These are phyloP conservation scores for Zaprionus vittiger DNA, from an alignment of 1,140 invertebrate species.

Conservation along the genomic window DNA sequence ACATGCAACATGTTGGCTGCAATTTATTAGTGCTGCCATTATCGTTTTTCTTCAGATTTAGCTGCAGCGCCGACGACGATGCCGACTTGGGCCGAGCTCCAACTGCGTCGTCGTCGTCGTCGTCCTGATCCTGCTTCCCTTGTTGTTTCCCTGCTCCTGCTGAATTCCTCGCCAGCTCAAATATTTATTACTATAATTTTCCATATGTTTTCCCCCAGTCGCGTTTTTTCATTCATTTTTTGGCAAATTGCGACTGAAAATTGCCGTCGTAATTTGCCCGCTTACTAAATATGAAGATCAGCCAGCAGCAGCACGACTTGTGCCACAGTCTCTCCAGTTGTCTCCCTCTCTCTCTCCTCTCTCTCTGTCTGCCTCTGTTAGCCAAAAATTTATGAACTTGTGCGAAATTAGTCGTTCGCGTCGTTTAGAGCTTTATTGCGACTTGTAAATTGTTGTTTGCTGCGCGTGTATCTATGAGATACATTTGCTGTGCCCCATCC, in stretches of 20 bases:
- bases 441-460: slow-evolving; percentile 51
- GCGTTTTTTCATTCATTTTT: slow-evolving; percentile 45
- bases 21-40: slow-evolving; percentile 83
- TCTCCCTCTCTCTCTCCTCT: not conserved
- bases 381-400: slow-evolving; percentile 78
- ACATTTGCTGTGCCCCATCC: slow-evolving; percentile 53
- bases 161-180: slow-evolving; percentile 40
- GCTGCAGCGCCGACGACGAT: slow-evolving; percentile 44
- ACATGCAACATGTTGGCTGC: slow-evolving; percentile 81
- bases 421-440: slow-evolving; percentile 81
- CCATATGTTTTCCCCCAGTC: slow-evolving; percentile 73
- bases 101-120: not conserved
- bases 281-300: slow-evolving; percentile 82
- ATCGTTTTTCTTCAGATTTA: slow-evolving; percentile 83
- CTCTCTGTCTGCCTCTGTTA: not conserved
- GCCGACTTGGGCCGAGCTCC: not conserved
- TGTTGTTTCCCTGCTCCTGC: not conserved
- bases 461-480: slow-evolving; percentile 47
- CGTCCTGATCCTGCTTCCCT: slow-evolving; percentile 33
- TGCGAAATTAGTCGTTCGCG: slow-evolving; percentile 81
- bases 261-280: slow-evolving; percentile 77
- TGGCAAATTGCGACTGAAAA: slow-evolving; percentile 79
- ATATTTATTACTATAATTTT: slow-evolving; percentile 83
- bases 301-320: slow-evolving; percentile 21
- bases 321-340: slow-evolving; percentile 1